Base-by-base conservation (phyloP, 2,797 vertebrate species). In the Argya squamiceps region DNA sequence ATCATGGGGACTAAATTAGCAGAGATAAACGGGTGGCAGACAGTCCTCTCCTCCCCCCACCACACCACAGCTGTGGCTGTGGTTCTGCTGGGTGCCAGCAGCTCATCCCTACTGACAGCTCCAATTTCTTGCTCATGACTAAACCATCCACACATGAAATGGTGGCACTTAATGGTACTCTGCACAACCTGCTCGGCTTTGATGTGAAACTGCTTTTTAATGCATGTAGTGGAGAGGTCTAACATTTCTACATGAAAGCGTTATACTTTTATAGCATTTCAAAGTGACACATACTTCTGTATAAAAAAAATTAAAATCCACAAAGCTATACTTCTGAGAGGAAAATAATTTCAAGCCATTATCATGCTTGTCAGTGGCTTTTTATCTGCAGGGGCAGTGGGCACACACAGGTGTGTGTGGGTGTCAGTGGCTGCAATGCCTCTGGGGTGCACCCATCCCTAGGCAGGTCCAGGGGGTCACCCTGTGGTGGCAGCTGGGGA, bases 161-260 rank as follows among this genome's bases (percentile, higher is more conserved):
- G 27, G 34, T 87, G 76, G 36, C 56, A 59, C 69, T 79, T 88
- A 69, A 58, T 44, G 59, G 53, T 80, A 94, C 60, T 53, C 79
- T 4, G 12, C 58, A 64, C 60, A 87, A 17, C 79, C 56, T 68
- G 32, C 64, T 84, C 6, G 0, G 39, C 62, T 90, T 94, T 94
- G 85, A 89, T 37, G 55, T 0, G 2, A 68, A 53, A 23, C 71
- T 59, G 43, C 69, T 78, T 94, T 97, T 91, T 80, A 92, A 75
- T 89, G 79, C 15, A 2, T 26, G 9, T 50, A 62, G 74, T 65
- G 49, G 74, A 82, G 32, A 32, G 32, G 69, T 84, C 82, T 91
- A 95, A 89, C 74, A 80, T 88, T 58, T 65, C 65, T 32, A 85
- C 74, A 88, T 88, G 62, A 97, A 94, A 93, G 69, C 37, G 15